These are phyloP conservation scores for Camponotus fellah DNA, from an alignment of 2,888 invertebrate species.

Conservation along the genomic window DNA sequence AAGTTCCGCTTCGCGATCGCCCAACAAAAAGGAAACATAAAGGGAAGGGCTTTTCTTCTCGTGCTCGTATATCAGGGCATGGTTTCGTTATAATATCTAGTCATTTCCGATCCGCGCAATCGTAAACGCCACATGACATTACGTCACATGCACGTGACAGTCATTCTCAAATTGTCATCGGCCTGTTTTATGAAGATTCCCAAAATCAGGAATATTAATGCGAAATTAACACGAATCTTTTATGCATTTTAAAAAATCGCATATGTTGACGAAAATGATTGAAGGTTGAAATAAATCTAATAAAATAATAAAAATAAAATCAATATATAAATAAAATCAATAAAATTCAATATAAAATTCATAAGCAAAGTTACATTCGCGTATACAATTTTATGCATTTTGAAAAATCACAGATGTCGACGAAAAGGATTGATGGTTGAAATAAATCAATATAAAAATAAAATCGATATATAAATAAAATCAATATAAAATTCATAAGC, in stretches of 20 bases:
- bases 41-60: constrained; percentile 50
- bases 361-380: background rate
- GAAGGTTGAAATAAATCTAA: background rate
- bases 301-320: too few relatives aligned
- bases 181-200: background rate
- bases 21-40: constrained; percentile 57
- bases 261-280: background rate
- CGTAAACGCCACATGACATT: constrained; percentile 53
- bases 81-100: constrained; percentile 73
- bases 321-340: too few relatives aligned
- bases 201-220: background rate
- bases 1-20: constrained; percentile 53
- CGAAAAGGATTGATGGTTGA: background rate
- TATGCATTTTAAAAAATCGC: background rate
- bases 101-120: constrained; percentile 68
- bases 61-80: constrained; percentile 66
- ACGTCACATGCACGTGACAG: background rate
- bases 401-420: background rate
- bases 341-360: background rate
- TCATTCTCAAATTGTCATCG: too few relatives aligned
- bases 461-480: too few relatives aligned
- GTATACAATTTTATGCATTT: background rate
- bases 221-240: background rate
- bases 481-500: background rate
- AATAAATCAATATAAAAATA: background rate